Evolutionary conservation across 2,888 invertebrate genomes (phyloP), one percentile per base, ranked within the genome.

Genomic region (Neoaliturus tenellus): DNA sequence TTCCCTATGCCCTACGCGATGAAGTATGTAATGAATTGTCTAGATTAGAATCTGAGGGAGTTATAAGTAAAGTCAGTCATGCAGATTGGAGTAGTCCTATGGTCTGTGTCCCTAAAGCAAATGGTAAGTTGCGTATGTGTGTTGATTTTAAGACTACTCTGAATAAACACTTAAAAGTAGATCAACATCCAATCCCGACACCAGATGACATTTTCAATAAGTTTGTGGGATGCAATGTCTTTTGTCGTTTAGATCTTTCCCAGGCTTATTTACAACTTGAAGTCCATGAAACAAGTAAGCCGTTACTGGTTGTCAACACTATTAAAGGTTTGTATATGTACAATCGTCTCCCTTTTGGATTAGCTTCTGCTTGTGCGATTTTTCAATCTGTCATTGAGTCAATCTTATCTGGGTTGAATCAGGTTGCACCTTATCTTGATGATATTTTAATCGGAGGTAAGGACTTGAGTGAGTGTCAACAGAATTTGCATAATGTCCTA

Each of bases 371-470:
- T 73, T 73, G 73, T 41, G 20, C 39, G 8, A 39, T 33, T 41
- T 73, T 73, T 73, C 73, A 28, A 12, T 71, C 71, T 20, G 73
- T 73, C 10, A 73, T 73, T 41, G 73, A 73, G 14, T 73, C 73
- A 73, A 39, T 73, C 41, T 41, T 73, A 41, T 23, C 58, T 28
- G 58, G 58, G 23, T 44, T 44, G 3, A 14, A 8, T 17, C 44
- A 44, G 35, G 33, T 28, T 33, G 31, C 33, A 12, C 31, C 5
- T 33, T 69, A 69, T 69, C 35, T 69, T 33, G 69, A 33, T 28
- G 69, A 31, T 69, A 69, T 33, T 8, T 17, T 69, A 31, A 69
- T 69, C 3, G 69, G 69, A 69, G 69, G 33, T 69, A 69, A 62
- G 35, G 55, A 55, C 17, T 23, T 58, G 3, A 17, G 4, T 17